These are phyloP conservation scores for Torymus texanus DNA, from an alignment of 2,888 invertebrate species.

Conservation along the genomic window DNA sequence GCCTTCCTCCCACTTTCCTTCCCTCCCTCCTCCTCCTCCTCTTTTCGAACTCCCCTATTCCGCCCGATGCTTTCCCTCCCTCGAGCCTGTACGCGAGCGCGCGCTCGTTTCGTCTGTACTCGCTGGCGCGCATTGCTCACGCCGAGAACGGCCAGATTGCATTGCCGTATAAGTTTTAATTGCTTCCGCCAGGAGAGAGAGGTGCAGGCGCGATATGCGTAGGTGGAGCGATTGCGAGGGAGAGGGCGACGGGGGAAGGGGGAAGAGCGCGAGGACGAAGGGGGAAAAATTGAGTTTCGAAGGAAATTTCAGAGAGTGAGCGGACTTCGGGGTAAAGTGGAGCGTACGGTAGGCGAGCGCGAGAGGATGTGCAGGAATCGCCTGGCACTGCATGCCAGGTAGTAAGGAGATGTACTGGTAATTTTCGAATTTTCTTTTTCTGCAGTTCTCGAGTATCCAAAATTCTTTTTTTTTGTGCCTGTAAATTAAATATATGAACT, in stretches of 20 bases:
- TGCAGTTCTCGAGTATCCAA: no score
- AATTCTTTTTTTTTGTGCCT: no score
- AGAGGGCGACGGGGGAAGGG: not conserved
- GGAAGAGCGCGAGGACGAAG: not conserved
- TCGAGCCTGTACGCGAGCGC: not conserved
- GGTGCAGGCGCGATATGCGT: not conserved
- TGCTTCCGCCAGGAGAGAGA: slow-evolving; percentile 14
- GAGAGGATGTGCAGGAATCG: no score
- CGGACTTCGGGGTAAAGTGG: no score
- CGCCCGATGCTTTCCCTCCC: not conserved
- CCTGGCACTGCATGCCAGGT: no score
- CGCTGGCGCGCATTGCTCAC: not conserved
- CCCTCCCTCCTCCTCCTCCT: slow-evolving; percentile 46
- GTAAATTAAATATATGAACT: no score
- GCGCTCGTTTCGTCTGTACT: not conserved
- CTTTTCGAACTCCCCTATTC: not conserved
- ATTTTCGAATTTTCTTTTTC: no score
- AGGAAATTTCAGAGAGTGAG: no score
- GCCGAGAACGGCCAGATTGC: slow-evolving; percentile 31
- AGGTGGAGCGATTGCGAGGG: not conserved
- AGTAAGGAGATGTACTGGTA: no score
- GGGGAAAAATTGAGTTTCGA: not conserved
- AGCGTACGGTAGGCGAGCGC: no score
- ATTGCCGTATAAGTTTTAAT: slow-evolving; percentile 42
- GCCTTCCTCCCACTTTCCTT: slow-evolving; percentile 60